Evolutionary conservation across 2,888 invertebrate genomes (phyloP), one percentile per base, ranked within the genome.

Genomic region (Pharmacophagus antenor): DNA sequence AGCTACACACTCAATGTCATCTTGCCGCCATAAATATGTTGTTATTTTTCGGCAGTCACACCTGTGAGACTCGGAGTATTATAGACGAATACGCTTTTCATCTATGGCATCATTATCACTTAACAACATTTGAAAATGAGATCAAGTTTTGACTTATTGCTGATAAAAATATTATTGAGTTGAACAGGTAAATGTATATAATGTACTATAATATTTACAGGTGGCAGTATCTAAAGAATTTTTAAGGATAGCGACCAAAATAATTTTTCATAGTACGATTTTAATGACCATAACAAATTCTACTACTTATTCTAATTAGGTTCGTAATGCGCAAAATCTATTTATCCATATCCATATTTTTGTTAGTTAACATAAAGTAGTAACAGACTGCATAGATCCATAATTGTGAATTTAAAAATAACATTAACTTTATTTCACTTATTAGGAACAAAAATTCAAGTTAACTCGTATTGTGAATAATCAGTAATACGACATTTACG

Each of bases 271-370:
- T 23, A 49, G 27, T 18, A 20, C 10, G 8, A 53, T 47, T 5
- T 23, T 53, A 56, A 61, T 61, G 42, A 57, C 27, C 56, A 42
- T 56, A 48, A 53, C 61, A 48, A 61, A 61, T 56, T 17, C 20
- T 0, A 7, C n/a, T 49, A 53, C 25, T 61, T 56, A 52, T 56
- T 44, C 12, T 56, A 48, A 52, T 56, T 61, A 48, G 15, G 23
- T 48, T 22, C 41, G 52, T 42, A 49, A 49, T 61, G 18, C 41
- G 48, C 48, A 49, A 23, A 48, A 42, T 46, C 27, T 49, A 61
- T 25, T 52, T 42, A 51, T 56, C 42, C 18, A 56, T 53, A 31
- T 41, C 20, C 42, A 47, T 23, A 51, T 46, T 50, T 50, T 58
- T 58, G 12, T 44, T 57, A 18, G 31, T 41, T 49, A 49, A 20